phyloP scores from a whole-genome alignment of 2,797 vertebrate genomes.

The Pseudomugil tenellus region DNA sequence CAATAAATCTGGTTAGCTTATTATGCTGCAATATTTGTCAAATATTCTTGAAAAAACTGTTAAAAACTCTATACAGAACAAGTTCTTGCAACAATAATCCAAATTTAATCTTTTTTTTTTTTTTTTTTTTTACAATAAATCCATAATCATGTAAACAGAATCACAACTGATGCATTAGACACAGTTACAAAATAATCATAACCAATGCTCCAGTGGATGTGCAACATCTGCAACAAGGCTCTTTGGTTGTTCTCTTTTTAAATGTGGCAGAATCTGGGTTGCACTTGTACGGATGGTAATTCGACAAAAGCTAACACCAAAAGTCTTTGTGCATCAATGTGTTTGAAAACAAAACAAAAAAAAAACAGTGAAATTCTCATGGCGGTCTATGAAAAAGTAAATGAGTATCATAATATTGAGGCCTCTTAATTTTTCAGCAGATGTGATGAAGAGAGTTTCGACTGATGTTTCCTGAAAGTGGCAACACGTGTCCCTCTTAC shows the following conservation, averaged over 20 bases:
- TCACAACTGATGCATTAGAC: conserved; percentile 29
- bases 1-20: conserved; percentile 16
- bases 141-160: conserved; percentile 14
- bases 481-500: conserved; percentile 88
- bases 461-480: conserved; percentile 87
- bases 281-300: conserved; percentile 59
- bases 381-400: conserved; percentile 75
- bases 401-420: conserved; percentile 80
- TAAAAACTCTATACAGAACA: neutral
- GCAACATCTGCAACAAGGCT: conserved; percentile 18
- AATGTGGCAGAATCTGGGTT: conserved; percentile 46
- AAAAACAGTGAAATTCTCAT: conserved; percentile 54
- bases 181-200: conserved; percentile 31
- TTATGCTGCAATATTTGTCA: neutral
- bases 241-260: conserved; percentile 55
- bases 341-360: conserved; percentile 45
- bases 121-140: conserved; percentile 32
- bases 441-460: conserved; percentile 83
- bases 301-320: conserved; percentile 63
- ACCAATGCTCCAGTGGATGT: conserved; percentile 31
- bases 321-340: conserved; percentile 50
- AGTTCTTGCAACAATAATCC: neutral
- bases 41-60: too few relatives aligned
- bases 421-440: conserved; percentile 83
- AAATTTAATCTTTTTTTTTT: conserved; percentile 20